A percentile compares a stretch with the other conserved stretches of the same genome.
Evolutionary conservation across 2,797 vertebrate species (phyloP).

Genomic region (Corythornis leucogaster): DNA sequence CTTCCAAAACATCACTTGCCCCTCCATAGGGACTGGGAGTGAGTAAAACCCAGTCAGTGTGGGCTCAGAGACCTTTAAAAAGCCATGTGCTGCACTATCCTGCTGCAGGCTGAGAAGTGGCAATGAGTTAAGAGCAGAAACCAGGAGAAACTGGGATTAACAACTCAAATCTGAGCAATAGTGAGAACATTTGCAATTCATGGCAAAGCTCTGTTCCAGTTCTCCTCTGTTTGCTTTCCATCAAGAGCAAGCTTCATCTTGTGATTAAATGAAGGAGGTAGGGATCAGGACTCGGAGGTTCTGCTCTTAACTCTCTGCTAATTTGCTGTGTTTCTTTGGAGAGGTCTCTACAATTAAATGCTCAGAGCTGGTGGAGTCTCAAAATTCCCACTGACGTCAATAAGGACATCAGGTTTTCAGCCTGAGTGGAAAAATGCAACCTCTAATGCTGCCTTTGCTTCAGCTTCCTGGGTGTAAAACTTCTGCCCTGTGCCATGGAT

Average conservation of each 20-base stretch:
- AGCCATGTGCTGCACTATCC: accelerated
- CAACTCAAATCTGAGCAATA: not conserved
- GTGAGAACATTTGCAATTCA: not conserved
- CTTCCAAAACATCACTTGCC: not conserved
- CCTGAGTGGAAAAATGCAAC: not conserved
- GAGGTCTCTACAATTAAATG: not conserved
- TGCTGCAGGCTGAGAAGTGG: not conserved
- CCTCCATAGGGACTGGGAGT: accelerated
- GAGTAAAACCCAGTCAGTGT: not conserved
- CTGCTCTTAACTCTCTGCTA: not conserved
- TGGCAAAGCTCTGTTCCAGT: not conserved
- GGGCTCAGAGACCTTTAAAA: not conserved
- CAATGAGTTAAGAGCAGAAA: not conserved
- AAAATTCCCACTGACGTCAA: not conserved
- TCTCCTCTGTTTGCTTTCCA: constrained; percentile 2
- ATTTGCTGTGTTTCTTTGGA: not conserved
- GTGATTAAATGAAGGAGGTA: not conserved
- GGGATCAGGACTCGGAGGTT: not conserved
- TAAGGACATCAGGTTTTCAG: not conserved
- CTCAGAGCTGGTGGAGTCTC: not conserved
- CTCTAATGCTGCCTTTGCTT: not conserved
- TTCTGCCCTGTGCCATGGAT: not conserved
- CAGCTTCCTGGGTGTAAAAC: not conserved
- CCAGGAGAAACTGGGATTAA: not conserved
- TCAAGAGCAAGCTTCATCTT: not conserved